These are phyloP conservation scores for Bombyx mori DNA, from an alignment of 1,140 invertebrate genomes.

Conservation along the genomic window DNA sequence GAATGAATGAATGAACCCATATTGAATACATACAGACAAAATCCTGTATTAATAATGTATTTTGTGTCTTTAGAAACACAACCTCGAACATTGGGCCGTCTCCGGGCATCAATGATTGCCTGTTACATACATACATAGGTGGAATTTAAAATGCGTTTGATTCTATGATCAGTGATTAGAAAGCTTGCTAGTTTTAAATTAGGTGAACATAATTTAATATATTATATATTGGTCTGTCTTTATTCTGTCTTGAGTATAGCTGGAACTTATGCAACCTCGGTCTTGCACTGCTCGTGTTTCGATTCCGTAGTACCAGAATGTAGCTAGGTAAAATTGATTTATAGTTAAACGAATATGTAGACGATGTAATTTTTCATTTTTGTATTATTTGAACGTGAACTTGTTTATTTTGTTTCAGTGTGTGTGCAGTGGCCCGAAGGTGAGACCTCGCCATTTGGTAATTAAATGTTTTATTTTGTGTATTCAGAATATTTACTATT, in stretches of 20 bases:
- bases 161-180: slow-evolving; percentile 27
- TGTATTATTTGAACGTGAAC: slow-evolving; percentile 6
- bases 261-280: slow-evolving; percentile 50
- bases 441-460: slow-evolving; percentile 58
- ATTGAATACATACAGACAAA: too few species aligned
- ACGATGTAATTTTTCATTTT: slow-evolving; percentile 2
- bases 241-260: slow-evolving; percentile 37
- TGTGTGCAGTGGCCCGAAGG: slow-evolving; percentile 91
- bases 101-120: too few species aligned
- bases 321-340: slow-evolving; percentile 31
- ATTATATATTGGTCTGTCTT: slow-evolving; percentile 11
- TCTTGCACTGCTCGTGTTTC: slow-evolving; percentile 54
- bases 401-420: slow-evolving; percentile 77
- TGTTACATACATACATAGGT: too few species aligned
- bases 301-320: slow-evolving; percentile 58
- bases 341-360: background rate
- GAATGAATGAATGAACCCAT: too few species aligned
- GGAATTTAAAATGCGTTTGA: too few species aligned
- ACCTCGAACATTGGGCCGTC: too few species aligned
- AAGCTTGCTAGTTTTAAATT: slow-evolving; percentile 38
- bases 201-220: slow-evolving; percentile 6
- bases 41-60: too few species aligned
- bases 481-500: slow-evolving; percentile 9
- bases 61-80: too few species aligned
- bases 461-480: slow-evolving; percentile 13